phyloP scores from a whole-genome alignment of 2,888 invertebrate species.

The Cistogaster globosa region DNA sequence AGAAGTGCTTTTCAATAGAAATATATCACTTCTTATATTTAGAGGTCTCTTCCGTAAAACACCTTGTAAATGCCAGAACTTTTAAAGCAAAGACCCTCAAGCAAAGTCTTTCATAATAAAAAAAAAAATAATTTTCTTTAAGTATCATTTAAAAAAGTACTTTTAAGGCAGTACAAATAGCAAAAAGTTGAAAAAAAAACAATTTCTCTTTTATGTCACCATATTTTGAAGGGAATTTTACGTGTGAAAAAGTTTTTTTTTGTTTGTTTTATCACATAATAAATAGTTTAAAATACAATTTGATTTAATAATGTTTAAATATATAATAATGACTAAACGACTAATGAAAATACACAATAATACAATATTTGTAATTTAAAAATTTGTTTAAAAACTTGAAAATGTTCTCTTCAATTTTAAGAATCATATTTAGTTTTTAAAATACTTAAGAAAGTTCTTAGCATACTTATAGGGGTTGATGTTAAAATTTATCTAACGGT shows the following conservation, averaged over 20 bases:
- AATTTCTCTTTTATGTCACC: background rate
- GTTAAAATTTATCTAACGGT: background rate
- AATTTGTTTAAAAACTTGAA: slow-evolving; percentile 6
- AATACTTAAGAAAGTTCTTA: too few species aligned
- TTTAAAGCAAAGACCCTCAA: too few species aligned
- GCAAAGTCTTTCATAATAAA: too few species aligned
- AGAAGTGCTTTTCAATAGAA: too few species aligned
- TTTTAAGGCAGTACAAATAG: too few species aligned
- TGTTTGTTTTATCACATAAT: slow-evolving; percentile 66
- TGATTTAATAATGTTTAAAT: slow-evolving; percentile 39
- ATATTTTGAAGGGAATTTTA: slow-evolving; percentile 1
- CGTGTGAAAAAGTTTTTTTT: slow-evolving; percentile 7
- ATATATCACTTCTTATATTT: too few species aligned
- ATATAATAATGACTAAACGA: slow-evolving; percentile 48
- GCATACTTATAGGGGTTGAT: background rate
- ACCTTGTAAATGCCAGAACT: too few species aligned
- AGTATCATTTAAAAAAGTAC: too few species aligned
- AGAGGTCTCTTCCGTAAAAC: too few species aligned
- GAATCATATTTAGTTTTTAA: background rate
- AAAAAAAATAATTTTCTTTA: too few species aligned
- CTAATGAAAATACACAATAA: slow-evolving; percentile 49
- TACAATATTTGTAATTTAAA: background rate
- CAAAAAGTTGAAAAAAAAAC: too few species aligned
- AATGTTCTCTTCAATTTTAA: background rate
- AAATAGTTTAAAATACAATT: slow-evolving; percentile 60